Evolutionary conservation across 2,797 vertebrate genomes (phyloP).

Genomic region (Anguilla megastoma): DNA sequence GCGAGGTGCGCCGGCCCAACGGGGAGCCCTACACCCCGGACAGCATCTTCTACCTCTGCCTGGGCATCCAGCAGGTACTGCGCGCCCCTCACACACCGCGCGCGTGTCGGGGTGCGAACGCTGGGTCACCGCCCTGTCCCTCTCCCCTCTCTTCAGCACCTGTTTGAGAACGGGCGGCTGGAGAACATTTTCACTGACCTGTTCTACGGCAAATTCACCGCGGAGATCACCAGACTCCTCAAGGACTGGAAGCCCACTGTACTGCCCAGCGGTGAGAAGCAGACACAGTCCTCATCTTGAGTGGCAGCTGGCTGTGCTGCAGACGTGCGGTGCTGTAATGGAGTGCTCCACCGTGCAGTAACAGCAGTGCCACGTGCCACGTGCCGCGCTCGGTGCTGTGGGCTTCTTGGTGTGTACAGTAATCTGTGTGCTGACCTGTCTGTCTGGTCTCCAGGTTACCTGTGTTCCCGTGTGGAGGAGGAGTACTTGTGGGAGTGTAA

Average conservation of each 20-base stretch:
- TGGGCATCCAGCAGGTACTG: constrained; percentile 94
- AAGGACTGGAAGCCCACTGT: constrained; percentile 86
- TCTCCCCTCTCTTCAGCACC: constrained; percentile 71
- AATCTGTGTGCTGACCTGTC: not conserved
- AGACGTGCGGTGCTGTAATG: not conserved
- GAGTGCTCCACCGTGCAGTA: not conserved
- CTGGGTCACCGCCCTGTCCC: not conserved
- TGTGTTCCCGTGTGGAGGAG: constrained; percentile 94
- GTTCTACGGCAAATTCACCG: constrained; percentile 91
- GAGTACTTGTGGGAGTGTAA: constrained; percentile 97
- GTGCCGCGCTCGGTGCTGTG: not conserved
- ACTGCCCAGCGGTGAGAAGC: constrained; percentile 85
- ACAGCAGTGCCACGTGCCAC: not conserved
- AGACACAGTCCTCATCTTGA: not conserved
- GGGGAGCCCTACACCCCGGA: constrained; percentile 87
- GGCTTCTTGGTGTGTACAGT: not conserved
- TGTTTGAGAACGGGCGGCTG: constrained; percentile 95
- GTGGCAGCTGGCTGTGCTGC: not conserved
- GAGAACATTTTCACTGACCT: constrained; percentile 98
- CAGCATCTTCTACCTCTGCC: constrained; percentile 97
- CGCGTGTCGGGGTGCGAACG: not conserved
- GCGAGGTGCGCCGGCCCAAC: constrained; percentile 86
- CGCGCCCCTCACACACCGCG: not conserved
- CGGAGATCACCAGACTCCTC: constrained; percentile 86
- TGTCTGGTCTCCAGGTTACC: constrained; percentile 67